Evolutionary conservation across 2,888 invertebrate species (phyloP), one percentile per base, ranked within the genome.

Genomic region (Aphrophora alni): DNA sequence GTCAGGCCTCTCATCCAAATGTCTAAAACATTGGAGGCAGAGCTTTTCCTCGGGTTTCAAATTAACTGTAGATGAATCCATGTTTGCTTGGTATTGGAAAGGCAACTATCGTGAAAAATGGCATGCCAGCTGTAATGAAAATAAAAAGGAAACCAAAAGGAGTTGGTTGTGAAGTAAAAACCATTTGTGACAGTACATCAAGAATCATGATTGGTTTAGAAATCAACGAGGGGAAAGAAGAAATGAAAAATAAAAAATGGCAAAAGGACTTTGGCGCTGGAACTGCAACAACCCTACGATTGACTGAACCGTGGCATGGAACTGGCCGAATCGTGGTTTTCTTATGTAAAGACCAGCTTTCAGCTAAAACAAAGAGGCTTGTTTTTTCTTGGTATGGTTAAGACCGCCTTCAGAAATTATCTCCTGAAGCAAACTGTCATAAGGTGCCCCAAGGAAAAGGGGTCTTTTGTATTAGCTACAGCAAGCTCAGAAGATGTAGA

Each of bases 331-430:
- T 68, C 5, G 24, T 68, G 68, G 68, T 68, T 68, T 68, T 3
- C 5, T 3, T 68, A 3, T 68, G 68, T 68, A 10, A 68, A 68
- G 10, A 68, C 68, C 5, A 10, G 3, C 68, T 3, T 68, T 7
- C 5, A 68, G 10, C 68, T 68, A 68, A 4, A 24, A 68, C 3
- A 68, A 12, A 68, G 24, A 68, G 68, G 68, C 3, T 7, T 68
- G 68, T 68, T 33, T 33, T 26, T 25, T 24, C 25, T 73, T 14
- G 26, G 73, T 28, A 73, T 73, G n/a, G 73, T 73, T n/a, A 73
- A 73, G 26, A 73, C 73, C 17, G 73, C 73, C 14, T 33, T 26
- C 28, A 73, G 73, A 73, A 73, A 73, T 73, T 73, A 73, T 73
- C 73, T 27, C 26, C 26, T 73, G 28, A 26, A 21, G 26, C 27